These are phyloP conservation scores for Indri indri DNA, from an alignment of 2,113 vertebrate genomes.

Conservation along the genomic window DNA sequence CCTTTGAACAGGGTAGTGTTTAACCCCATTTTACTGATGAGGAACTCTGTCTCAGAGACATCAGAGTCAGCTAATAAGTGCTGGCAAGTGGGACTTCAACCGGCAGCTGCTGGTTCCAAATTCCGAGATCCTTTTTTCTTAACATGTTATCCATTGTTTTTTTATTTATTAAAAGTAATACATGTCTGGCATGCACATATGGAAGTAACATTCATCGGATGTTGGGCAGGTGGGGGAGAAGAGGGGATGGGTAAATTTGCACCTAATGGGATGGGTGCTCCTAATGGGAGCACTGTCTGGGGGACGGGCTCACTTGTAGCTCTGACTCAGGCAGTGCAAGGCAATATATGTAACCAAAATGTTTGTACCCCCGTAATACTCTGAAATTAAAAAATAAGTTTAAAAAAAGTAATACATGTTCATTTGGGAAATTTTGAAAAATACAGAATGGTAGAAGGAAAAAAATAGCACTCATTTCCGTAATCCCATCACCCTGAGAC, in stretches of 20 bases:
- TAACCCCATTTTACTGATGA: neutral
- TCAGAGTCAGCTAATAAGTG: neutral
- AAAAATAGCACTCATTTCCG: neutral
- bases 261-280: too few relatives aligned
- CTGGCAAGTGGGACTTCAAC: neutral
- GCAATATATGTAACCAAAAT: too few relatives aligned
- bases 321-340: too few relatives aligned
- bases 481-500: neutral
- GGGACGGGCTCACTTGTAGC: too few relatives aligned
- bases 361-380: too few relatives aligned
- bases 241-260: too few relatives aligned
- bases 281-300: too few relatives aligned
- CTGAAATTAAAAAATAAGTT: too few relatives aligned
- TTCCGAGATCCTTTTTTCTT: neutral
- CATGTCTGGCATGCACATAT: too few relatives aligned
- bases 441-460: neutral
- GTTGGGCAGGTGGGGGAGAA: too few relatives aligned
- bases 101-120: neutral
- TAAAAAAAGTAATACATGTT: neutral
- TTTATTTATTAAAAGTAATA: constrained; percentile 19
- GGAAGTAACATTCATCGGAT: too few relatives aligned
- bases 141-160: neutral
- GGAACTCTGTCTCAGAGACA: neutral
- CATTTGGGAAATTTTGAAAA: constrained; percentile 4
- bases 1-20: neutral